Evolutionary conservation across 2,797 vertebrate species (phyloP), one percentile per base, ranked within the genome.

Genomic region (Acrossocheilus fasciatus): DNA sequence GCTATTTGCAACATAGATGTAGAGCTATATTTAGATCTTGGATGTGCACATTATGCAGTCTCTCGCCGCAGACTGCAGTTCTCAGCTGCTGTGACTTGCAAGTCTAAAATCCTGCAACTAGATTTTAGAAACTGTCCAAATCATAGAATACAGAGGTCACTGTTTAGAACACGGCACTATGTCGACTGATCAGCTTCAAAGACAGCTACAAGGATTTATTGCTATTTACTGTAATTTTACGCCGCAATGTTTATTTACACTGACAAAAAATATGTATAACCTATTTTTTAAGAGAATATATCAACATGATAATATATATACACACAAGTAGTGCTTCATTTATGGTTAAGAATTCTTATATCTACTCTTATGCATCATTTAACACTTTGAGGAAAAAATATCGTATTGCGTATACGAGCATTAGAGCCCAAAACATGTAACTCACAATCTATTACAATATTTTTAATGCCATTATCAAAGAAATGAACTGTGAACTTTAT

Each of bases 401-500:
- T n/a, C 39, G 34, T 36, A 47, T 47, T 76, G 43, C 20, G 2
- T 73, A 72, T 72, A 69, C 10, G 41, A 26, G 78, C 62, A 30
- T 68, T 45, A 80, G n/a, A 81, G 62, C 43, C 80, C 45, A 73
- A 70, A 81, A 73, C 39, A 23, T 59, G 59, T 57, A 72, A 82
- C 45, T n/a, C 15, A n/a, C 50, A 57, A 17, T 47, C 11, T 54
- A 50, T 84, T 81, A 68, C 66, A 75, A 57, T 43, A 18, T 79
- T 77, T 85, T 78, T 43, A 83, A 74, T 74, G 86, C 75, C 30
- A 82, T 86, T 84, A 57, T 88, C 78, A 82, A 87, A 83, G 82
- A 89, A 81, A 83, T 57, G 34, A 86, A 86, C 73, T 87, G 86
- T 77, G 80, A 89, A 81, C 26, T 64, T 82, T 80, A 87, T 82